A percentile compares a stretch with the other conserved stretches of the same genome.
phyloP scores from a whole-genome alignment of 2,797 vertebrate genomes.

The Fistularia tabacaria region DNA sequence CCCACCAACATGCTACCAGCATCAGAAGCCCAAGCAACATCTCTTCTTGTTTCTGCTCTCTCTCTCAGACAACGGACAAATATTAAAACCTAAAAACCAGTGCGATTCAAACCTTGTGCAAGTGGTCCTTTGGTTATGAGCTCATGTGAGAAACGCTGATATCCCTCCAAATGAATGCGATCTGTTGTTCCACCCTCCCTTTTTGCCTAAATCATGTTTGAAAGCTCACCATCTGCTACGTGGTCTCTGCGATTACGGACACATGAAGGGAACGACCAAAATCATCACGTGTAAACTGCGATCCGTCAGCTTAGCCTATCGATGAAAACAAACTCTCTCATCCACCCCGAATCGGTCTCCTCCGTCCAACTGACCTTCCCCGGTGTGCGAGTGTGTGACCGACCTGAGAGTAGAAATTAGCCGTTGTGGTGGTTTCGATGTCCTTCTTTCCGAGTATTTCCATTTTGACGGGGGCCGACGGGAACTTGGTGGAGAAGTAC shows the following conservation, averaged over 20 bases:
- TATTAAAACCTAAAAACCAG: too few species aligned
- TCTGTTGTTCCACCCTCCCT: neutral
- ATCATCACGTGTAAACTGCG: neutral
- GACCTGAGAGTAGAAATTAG: conserved; percentile 97
- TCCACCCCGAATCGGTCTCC: neutral
- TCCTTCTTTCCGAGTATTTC: conserved; percentile 99
- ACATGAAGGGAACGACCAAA: conserved; percentile 9
- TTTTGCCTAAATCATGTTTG: neutral
- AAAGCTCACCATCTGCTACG: conserved; percentile 21
- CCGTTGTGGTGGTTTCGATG: conserved; percentile 98
- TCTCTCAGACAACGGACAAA: too few species aligned
- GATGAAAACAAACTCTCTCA: neutral
- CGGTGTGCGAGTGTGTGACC: conserved; percentile 42
- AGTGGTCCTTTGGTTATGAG: too few species aligned
- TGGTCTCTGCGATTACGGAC: neutral
- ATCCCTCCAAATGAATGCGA: too few species aligned
- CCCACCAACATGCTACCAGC: too few species aligned
- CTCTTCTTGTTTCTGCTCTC: too few species aligned
- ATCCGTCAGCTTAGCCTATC: neutral
- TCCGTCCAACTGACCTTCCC: neutral
- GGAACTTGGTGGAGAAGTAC: conserved; percentile 96
- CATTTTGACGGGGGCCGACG: conserved; percentile 95
- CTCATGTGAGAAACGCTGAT: too few species aligned
- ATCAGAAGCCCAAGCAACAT: too few species aligned
- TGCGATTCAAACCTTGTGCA: too few species aligned